Base-by-base conservation (phyloP, 2,113 vertebrate species). In the Misgurnus mizolepis region DNA sequence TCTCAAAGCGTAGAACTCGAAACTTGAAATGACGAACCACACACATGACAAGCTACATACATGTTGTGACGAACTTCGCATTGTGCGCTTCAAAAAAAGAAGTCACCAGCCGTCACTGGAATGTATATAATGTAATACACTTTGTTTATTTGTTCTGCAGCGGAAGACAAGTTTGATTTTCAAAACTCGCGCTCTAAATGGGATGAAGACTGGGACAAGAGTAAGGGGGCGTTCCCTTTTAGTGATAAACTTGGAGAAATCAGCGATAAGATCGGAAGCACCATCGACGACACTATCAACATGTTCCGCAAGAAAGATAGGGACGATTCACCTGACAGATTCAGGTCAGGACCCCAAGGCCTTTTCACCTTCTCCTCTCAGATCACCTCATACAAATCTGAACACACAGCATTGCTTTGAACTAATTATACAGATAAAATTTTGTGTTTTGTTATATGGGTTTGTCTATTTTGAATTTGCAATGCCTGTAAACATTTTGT, bases 191-290 rank as follows among this genome's bases (percentile, higher is more conserved):
- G 92, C 79, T 93, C 93, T 80, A 98, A 94, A 80, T 99, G 97
- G 97, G 97, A 99, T 43, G 96, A 98, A 8, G 98, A 99, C 73
- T 99, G 96, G 96, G 97, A 98, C 85, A 95, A 90, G 79, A 97
- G 86, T 88, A 95, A 97, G 90, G 90, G 95, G 5, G 84, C 92
- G 27, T 99, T 98, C 87, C 96, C 96, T 14, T 99, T 99, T 91
- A 97, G 96, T 58, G 97, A 98, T 86, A 99, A 98, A 88, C 86
- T 98, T 85, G 97, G 96, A 7, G 98, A 99, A 86, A 95, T 99
- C 80, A 95, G 95, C 0, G 96, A 96, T 90, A 98, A 98, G 91
- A 99, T 99, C n/a, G 96, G 98, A 86, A 98, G 93, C 89, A 99
- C 95, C 18, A 98, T 99, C 18, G 96, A 98, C 45, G 98, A 98